A percentile compares a stretch with the other conserved stretches of the same genome.
phyloP scores from a whole-genome alignment of 2,888 invertebrate species.

The Lymantria dispar region DNA sequence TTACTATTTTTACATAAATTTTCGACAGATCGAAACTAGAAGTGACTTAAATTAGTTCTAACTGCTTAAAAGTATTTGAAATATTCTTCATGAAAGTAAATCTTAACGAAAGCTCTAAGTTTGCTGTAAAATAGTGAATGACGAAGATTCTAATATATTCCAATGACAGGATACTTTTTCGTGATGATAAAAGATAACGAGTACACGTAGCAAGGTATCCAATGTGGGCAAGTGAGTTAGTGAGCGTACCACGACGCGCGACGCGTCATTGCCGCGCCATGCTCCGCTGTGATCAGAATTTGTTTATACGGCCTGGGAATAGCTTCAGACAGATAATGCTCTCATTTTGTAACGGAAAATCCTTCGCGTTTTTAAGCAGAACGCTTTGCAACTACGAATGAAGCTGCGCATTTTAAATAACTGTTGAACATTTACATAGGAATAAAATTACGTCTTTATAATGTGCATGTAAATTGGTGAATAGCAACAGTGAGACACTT shows the following conservation, averaged over 20 bases:
- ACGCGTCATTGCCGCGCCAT: conserved; percentile 34
- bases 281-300: conserved; percentile 74
- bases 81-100: no score
- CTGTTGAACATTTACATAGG: conserved; percentile 58
- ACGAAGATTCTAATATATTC: neutral
- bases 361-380: conserved; percentile 71
- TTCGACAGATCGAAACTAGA: no score
- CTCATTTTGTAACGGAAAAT: conserved; percentile 71
- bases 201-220: conserved; percentile 27
- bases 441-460: conserved; percentile 56
- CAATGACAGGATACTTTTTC: neutral
- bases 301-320: conserved; percentile 73
- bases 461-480: conserved; percentile 32
- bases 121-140: no score
- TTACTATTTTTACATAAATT: no score
- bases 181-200: conserved; percentile 16
- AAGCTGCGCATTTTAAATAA: conserved; percentile 62
- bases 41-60: no score
- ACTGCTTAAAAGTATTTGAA: no score
- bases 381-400: conserved; percentile 72
- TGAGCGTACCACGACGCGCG: conserved; percentile 11
- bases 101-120: no score
- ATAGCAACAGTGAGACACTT: conserved; percentile 34
- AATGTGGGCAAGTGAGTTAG: conserved; percentile 34
- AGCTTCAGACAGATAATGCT: conserved; percentile 64